These are phyloP conservation scores for Mobula birostris DNA, from an alignment of 2,113 vertebrate genomes.

Conservation along the genomic window DNA sequence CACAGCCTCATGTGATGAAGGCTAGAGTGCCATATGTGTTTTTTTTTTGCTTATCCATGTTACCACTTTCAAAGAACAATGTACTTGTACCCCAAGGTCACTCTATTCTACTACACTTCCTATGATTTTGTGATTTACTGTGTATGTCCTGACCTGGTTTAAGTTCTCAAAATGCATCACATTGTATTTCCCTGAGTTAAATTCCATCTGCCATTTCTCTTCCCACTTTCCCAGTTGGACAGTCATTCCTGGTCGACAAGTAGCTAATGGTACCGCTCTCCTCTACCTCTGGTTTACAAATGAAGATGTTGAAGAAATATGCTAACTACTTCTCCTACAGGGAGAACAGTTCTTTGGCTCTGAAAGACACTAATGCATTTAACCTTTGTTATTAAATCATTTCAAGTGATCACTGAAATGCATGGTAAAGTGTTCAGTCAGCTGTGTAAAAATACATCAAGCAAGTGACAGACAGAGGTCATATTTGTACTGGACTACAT, in stretches of 20 bases:
- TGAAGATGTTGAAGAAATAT: background rate
- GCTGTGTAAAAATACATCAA: background rate
- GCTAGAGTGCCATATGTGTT: too few species aligned
- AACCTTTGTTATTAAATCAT: slow-evolving; percentile 26
- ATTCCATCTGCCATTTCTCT: too few species aligned
- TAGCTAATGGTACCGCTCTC: background rate
- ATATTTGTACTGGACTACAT: background rate
- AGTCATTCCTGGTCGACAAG: background rate
- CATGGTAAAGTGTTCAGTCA: slow-evolving; percentile 22
- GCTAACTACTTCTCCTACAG: background rate
- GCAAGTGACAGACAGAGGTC: slow-evolving; percentile 17
- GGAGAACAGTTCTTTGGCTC: background rate
- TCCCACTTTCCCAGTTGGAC: too few species aligned
- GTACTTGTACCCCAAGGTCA: too few species aligned
- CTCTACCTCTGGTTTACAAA: background rate
- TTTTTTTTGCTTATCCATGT: too few species aligned
- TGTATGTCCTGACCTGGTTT: too few species aligned
- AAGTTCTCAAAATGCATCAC: too few species aligned
- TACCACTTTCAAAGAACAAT: too few species aligned
- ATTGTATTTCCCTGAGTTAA: too few species aligned
- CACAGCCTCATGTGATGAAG: too few species aligned
- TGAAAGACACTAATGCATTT: slow-evolving; percentile 7
- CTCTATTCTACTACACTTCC: too few species aligned
- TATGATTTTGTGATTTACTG: too few species aligned
- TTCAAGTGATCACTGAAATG: background rate